Base-by-base conservation (phyloP, 2,888 invertebrate genomes). In the Drosophila tripunctata region DNA sequence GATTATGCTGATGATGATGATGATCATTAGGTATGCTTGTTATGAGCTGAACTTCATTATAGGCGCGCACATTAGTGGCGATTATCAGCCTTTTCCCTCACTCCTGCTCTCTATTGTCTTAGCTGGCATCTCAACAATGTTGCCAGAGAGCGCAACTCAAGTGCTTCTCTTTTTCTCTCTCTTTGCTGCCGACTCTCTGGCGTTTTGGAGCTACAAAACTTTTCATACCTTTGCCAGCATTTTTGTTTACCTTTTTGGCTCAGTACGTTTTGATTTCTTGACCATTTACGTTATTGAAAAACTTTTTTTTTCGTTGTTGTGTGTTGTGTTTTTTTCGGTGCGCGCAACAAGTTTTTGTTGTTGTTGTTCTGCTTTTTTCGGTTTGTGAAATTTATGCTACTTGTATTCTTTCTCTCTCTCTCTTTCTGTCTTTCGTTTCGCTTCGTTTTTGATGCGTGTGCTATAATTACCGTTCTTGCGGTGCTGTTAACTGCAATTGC, bases 261-360 rank as follows among this genome's bases (percentile, higher is more conserved):
- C 84, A 82, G 87, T 82, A 69, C 84, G 81, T 44, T 87, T 76
- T 85, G 87, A 84, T 84, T 84, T 87, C 83, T 84, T 84, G 83
- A 87, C 82, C 83, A 84, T 85, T 87, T 83, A 85, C 75, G 83
- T 81, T 87, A 79, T 75, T 87, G 76, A 69, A 87, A 74, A 38
- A 27, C 10, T 10, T 27, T 27, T 27, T 3, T 27, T 27, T 7
- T 21, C 4, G 66, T 58, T 61, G 31, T 51, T 55, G 33, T 40
- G 48, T 44, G n/a, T n/a, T n/a, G n/a, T 40, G 40, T 38, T 44
- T 5, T 45, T 36, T 19, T 45, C 36, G 36, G 30, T 45, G 48
- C 30, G 7, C 21, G 35, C n/a, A n/a, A n/a, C n/a, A n/a, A n/a
- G n/a, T n/a, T n/a, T n/a, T n/a, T n/a, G n/a, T n/a, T n/a, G n/a